Evolutionary conservation across 2,888 invertebrate genomes (phyloP).

Genomic region (Formica aserva): DNA sequence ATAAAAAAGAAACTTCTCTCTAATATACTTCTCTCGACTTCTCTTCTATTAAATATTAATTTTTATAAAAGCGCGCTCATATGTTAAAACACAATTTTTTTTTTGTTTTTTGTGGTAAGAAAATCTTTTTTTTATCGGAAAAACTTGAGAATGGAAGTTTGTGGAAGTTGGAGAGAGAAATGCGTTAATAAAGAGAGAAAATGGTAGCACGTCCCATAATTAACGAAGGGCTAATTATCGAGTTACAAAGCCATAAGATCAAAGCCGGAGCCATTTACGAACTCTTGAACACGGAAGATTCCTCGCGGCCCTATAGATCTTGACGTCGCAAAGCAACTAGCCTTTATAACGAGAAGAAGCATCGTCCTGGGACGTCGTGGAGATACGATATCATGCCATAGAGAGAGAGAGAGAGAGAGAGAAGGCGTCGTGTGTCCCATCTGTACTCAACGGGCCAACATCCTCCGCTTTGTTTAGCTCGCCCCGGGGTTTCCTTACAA

Average conservation of each 20-base stretch:
- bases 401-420: not conserved
- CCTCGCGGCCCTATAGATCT: slow-evolving; percentile 46
- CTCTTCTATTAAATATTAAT: not conserved
- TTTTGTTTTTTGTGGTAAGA: not conserved
- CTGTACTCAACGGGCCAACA: slow-evolving; percentile 42
- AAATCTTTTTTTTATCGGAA: not conserved
- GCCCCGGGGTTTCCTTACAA: slow-evolving; percentile 39
- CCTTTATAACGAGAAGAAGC: slow-evolving; percentile 44
- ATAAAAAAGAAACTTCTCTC: not conserved
- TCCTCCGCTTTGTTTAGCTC: slow-evolving; percentile 40
- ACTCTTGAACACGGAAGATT: slow-evolving; percentile 24
- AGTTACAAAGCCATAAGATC: slow-evolving; percentile 44
- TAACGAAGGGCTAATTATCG: slow-evolving; percentile 44
- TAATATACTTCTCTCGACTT: not conserved
- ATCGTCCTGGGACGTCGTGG: slow-evolving; percentile 34
- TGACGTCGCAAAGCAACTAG: slow-evolving; percentile 1
- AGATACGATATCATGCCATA: slow-evolving; percentile 48
- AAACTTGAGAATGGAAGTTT: not conserved
- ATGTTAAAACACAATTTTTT: not conserved
- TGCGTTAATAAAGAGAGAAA: slow-evolving; percentile 23
- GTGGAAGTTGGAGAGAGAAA: not conserved
- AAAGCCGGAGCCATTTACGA: slow-evolving; percentile 36
- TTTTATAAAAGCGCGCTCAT: not conserved
- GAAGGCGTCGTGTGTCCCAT: slow-evolving; percentile 50
- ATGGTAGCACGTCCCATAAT: slow-evolving; percentile 27